Conservation (phyloP, 2,888 invertebrate species). For the Ryuthela nishihirai region DNA sequence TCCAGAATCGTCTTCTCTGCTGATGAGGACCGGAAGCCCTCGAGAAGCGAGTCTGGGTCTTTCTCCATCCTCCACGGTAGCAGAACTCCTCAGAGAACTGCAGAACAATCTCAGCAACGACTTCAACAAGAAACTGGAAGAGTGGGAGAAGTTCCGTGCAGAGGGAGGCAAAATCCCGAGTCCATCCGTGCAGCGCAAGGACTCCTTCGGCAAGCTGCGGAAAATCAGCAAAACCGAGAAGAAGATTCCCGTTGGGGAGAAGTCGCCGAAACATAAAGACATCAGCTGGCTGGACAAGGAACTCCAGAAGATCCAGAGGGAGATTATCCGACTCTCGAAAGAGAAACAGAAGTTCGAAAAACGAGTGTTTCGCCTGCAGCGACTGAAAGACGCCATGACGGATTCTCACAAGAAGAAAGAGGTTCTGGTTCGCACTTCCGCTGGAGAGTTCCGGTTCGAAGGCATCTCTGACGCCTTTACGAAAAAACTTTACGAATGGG, state of each 20-base stretch:
- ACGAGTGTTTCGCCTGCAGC: conserved; percentile 61
- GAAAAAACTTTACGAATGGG: conserved; percentile 85
- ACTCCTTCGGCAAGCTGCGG: conserved; percentile 23
- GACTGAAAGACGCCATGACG: conserved; percentile 59
- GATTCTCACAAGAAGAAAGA: conserved; percentile 57
- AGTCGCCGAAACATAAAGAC: conserved; percentile 33
- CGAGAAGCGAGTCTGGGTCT: conserved; percentile 5
- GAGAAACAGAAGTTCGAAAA: conserved; percentile 63
- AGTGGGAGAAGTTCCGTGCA: conserved; percentile 64
- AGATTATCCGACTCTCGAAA: conserved; percentile 60
- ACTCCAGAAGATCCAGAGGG: conserved; percentile 59
- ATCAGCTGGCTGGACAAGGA: conserved; percentile 60
- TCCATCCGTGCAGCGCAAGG: conserved; percentile 20
- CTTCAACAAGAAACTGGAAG: conserved; percentile 75
- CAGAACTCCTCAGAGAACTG: conserved; percentile 51
- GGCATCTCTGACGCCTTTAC: conserved; percentile 85
- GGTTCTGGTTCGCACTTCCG: conserved; percentile 75
- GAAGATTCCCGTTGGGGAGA: conserved; percentile 12
- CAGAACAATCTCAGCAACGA: conserved; percentile 68
- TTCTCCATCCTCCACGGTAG: conserved; percentile 28
- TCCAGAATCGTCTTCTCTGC: no score
- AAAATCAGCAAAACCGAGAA: conserved; percentile 29
- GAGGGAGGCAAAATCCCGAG: conserved; percentile 1
- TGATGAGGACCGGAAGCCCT: conserved; percentile 35
- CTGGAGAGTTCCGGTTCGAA: conserved; percentile 78